phyloP scores from a whole-genome alignment of 2,888 invertebrate species.

The Byasa hedistus region DNA sequence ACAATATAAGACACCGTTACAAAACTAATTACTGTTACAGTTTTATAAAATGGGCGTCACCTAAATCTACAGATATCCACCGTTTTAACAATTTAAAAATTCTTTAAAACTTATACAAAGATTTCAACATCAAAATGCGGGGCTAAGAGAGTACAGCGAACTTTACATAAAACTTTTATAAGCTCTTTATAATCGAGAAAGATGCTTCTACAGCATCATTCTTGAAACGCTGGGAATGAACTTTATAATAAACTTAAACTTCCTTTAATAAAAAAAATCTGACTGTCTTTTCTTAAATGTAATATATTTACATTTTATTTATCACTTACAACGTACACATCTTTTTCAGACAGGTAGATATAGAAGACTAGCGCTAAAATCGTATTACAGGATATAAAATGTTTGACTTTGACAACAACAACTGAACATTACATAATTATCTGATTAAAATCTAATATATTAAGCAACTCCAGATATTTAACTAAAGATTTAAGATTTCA shows the following conservation, averaged over 20 bases:
- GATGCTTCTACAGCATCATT: conserved; percentile 10
- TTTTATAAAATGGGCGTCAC: too few species aligned
- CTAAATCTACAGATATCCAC: not conserved
- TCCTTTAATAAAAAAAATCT: not conserved
- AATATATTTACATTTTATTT: not conserved
- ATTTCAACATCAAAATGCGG: conserved; percentile 23
- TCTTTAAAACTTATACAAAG: conserved; percentile 5
- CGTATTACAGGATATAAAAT: too few species aligned
- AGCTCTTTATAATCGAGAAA: conserved; percentile 28
- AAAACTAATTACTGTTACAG: too few species aligned
- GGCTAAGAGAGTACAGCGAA: conserved; percentile 20
- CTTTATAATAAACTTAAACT: conserved; percentile 14
- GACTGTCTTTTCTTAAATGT: not conserved
- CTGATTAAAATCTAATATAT: not conserved
- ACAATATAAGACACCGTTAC: too few species aligned
- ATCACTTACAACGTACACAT: not conserved
- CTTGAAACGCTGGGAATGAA: conserved; percentile 4
- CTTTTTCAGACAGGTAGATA: too few species aligned
- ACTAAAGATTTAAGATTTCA: too few species aligned
- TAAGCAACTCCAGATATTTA: not conserved
- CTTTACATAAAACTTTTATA: conserved; percentile 25
- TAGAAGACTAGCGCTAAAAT: too few species aligned
- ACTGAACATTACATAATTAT: too few species aligned
- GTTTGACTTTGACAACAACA: too few species aligned
- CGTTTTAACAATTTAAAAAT: conserved; percentile 1